Conservation (phyloP, 2,113 vertebrate species). For the Muscicapa adusta region DNA sequence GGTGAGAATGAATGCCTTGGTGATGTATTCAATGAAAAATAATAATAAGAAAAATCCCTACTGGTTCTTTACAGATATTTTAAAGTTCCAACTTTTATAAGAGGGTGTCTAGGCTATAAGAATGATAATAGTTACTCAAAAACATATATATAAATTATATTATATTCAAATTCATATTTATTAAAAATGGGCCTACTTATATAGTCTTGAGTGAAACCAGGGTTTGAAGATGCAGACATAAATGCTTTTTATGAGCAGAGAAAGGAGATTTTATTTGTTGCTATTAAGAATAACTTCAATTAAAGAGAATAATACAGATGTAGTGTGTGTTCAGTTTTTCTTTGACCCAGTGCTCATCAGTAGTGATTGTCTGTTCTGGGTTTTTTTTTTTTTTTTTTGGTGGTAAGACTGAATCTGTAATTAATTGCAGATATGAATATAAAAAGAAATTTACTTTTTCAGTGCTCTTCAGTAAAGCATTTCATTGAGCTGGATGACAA, state of each 20-base stretch:
- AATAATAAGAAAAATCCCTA: background rate
- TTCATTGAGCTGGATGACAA: slow-evolving; percentile 13
- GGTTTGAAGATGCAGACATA: background rate
- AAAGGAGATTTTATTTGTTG: slow-evolving; percentile 36
- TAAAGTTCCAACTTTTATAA: background rate
- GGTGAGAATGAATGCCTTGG: background rate
- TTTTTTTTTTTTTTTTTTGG: background rate
- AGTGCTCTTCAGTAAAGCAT: slow-evolving; percentile 5
- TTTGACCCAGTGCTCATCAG: background rate
- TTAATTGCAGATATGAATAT: slow-evolving; percentile 60
- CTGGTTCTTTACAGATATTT: background rate
- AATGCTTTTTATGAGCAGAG: background rate
- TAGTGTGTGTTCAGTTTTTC: background rate
- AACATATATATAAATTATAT: background rate
- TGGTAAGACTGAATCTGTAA: slow-evolving; percentile 31
- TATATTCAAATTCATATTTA: background rate
- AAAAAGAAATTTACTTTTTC: slow-evolving; percentile 51
- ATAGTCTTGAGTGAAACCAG: background rate
- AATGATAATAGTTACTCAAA: background rate
- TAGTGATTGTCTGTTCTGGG: slow-evolving; percentile 10
- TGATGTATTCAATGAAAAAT: background rate
- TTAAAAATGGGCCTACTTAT: background rate
- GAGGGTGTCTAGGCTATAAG: background rate
- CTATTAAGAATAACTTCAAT: slow-evolving; percentile 15
- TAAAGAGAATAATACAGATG: slow-evolving; percentile 20